Evolutionary conservation across 2,113 vertebrate genomes (phyloP).

Genomic region (Microcebus griseorufus): DNA sequence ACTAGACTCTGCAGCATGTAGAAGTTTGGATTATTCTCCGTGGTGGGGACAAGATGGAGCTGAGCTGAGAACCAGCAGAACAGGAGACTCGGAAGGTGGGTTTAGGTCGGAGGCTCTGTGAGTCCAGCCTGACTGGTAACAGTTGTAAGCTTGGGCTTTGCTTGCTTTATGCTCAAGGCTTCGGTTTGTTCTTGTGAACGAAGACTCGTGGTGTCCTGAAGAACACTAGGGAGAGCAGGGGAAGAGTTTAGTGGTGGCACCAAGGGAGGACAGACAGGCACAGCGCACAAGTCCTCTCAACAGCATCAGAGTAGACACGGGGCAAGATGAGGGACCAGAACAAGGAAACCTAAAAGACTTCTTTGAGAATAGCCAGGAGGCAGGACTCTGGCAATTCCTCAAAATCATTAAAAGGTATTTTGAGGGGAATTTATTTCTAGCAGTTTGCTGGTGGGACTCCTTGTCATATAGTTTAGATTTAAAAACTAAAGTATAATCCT

Average conservation of each 20-base stretch:
- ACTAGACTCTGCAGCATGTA: neutral
- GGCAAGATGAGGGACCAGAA: neutral
- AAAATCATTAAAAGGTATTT: neutral
- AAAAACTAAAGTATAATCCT: neutral
- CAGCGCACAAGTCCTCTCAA: neutral
- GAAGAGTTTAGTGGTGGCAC: too few relatives aligned
- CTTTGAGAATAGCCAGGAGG: neutral
- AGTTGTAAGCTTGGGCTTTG: neutral
- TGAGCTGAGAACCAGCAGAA: neutral
- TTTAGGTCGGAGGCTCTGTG: neutral
- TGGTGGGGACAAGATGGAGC: accelerated
- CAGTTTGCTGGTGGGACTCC: neutral
- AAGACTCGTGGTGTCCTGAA: neutral
- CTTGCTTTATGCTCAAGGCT: neutral
- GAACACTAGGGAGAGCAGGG: neutral
- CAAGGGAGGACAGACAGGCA: accelerated
- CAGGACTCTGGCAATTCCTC: neutral
- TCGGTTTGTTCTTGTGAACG: neutral
- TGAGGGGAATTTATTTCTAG: neutral
- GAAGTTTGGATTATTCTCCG: neutral
- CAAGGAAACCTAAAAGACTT: neutral
- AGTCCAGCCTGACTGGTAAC: accelerated
- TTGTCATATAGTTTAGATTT: neutral
- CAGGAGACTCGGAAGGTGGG: neutral
- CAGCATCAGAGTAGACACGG: neutral